Evolutionary conservation across 2,797 vertebrate species (phyloP), one percentile per base, ranked within the genome.

Genomic region (Triplophysa bombifrons): DNA sequence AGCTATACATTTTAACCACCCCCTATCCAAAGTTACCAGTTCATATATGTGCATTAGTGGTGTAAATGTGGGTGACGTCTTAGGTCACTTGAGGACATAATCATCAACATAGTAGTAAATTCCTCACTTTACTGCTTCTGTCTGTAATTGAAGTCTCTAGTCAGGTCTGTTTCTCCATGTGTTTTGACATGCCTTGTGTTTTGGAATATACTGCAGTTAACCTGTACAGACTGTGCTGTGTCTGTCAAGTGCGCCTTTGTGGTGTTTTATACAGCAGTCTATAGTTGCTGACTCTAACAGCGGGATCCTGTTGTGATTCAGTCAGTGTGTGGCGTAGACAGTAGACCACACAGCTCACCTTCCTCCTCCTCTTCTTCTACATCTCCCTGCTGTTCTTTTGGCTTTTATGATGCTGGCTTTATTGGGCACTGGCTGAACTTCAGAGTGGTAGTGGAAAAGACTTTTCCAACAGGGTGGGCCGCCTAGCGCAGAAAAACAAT

Each of bases 331-430:
- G 75, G 50, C 34, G 58, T 44, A 56, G 58, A 68, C 75, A 67
- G 1, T 60, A 88, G 90, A 90, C 91, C 92, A 92, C 91, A 91
- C 91, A 90, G 82, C 84, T 87, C 84, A 81, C 82, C 72, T 79
- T 81, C 64, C 74, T 70, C 55, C 81, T 65, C 48, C 66, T 65
- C 69, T 65, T 65, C 69, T 65, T 63, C 72, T 72, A 73, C 38
- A 48, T 27, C 44, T 50, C 46, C 78, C 76, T 44, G 61, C 76
- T 72, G 67, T 55, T 68, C 82, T 81, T 83, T 51, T 83, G 79
- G 86, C 80, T 86, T 88, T 88, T 90, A 90, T 89, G 80, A 76
- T 78, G 84, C 87, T 86, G 84, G 80, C 72, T 91, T 91, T 88
- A 91, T 63, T 88, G 86, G 44, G 81, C 56, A 83, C 85, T 89